Evolutionary conservation across 30 jellyfish, hydroid and myxozoan species (phyloP).

Genomic region (Nemopilema nomurai): DNA sequence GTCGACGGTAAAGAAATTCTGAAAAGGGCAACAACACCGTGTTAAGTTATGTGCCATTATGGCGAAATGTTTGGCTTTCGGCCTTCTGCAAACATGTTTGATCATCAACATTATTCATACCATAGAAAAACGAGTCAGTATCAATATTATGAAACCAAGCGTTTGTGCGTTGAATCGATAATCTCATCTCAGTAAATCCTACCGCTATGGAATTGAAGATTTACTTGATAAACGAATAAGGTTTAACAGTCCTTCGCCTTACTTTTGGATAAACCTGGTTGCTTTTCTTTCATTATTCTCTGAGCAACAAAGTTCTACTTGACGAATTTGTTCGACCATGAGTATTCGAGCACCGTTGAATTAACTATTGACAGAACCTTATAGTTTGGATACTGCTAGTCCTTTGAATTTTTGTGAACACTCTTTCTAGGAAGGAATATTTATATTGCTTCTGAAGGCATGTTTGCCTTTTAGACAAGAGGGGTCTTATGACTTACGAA

Average conservation of each 20-base stretch:
- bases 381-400: too few relatives aligned
- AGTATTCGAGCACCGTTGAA: too few relatives aligned
- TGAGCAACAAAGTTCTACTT: too few relatives aligned
- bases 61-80: not conserved
- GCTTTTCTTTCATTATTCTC: too few relatives aligned
- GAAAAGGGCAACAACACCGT: not conserved
- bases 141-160: not conserved
- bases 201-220: not conserved
- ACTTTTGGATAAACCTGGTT: not conserved
- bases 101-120: not conserved
- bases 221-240: not conserved
- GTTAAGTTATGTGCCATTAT: not conserved
- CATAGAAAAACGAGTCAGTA: not conserved
- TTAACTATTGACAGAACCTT: too few relatives aligned
- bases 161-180: not conserved
- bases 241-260: not conserved
- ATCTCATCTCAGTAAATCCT: not conserved
- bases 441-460: too few relatives aligned
- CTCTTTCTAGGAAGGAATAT: too few relatives aligned
- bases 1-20: not conserved
- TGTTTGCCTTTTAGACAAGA: too few relatives aligned
- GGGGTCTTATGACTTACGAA: too few relatives aligned
- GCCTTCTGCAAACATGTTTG: not conserved
- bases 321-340: too few relatives aligned
- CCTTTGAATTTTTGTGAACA: too few relatives aligned